Percentiles rank a stretch among this genome's conserved stretches.
Evolutionary conservation across 1,140 invertebrate genomes (phyloP).

Genomic region (Zelostemma sp.): DNA sequence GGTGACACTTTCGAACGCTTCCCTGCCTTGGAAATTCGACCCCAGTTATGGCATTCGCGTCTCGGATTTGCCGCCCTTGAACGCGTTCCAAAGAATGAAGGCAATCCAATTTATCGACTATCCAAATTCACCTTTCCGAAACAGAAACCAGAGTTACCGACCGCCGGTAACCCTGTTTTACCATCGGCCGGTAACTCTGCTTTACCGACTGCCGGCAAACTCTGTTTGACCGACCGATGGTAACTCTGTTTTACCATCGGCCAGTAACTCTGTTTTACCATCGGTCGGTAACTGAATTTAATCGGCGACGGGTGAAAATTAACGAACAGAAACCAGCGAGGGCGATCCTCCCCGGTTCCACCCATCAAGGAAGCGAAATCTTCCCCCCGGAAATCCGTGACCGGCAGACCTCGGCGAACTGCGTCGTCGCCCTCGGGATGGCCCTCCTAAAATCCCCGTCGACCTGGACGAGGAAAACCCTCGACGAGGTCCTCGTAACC

Average conservation of each 20-base stretch:
- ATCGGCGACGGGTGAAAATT: no score
- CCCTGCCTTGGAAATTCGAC: slow-evolving; percentile 52
- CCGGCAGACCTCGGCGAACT: slow-evolving; percentile 57
- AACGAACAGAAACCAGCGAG: slow-evolving; percentile 33
- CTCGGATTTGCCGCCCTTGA: slow-evolving; percentile 58
- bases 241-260: no score
- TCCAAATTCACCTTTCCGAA: no score
- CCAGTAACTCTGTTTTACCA: no score
- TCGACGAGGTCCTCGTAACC: slow-evolving; percentile 60
- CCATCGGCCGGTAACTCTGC: no score
- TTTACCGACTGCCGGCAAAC: no score
- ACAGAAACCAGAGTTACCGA: no score
- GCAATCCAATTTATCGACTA: no score
- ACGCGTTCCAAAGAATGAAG: slow-evolving; percentile 34
- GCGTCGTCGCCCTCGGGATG: slow-evolving; percentile 58
- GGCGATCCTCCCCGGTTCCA: slow-evolving; percentile 54
- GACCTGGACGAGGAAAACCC: slow-evolving; percentile 61
- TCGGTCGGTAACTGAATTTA: no score
- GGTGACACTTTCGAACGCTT: slow-evolving; percentile 51
- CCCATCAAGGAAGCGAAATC: slow-evolving; percentile 56
- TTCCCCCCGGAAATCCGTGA: slow-evolving; percentile 50
- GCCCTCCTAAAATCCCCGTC: slow-evolving; percentile 57
- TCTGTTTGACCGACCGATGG: no score
- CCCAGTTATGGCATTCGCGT: slow-evolving; percentile 55
- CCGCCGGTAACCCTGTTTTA: no score